Base-by-base conservation (phyloP, 2,888 invertebrate species). In the Limenitis camilla region DNA sequence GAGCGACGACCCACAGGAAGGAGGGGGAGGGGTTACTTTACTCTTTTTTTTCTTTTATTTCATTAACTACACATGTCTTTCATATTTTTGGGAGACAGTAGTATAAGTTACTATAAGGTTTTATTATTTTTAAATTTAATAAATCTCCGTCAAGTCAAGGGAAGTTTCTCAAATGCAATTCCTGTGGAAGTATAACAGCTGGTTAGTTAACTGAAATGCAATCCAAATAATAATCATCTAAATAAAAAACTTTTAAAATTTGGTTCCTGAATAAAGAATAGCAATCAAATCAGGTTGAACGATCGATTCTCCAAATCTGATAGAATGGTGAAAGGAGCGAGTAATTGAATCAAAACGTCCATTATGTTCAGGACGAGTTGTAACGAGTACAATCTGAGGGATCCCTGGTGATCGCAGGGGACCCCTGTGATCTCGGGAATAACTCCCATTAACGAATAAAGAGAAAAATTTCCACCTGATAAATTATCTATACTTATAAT, bases 281-380 rank as follows among this genome's bases (percentile, higher is more conserved):
- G n/a, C n/a, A n/a, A n/a, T n/a, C n/a, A n/a, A 19, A 19, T 19
- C 19, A 19, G 3, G 1, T 8, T 9, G 35, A n/a, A 45, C 4
- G 6, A 41, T 31, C 19, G 31, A 8, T 19, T n/a, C 9, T 40
- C 36, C 44, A 42, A 68, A 69, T 67, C 63, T 69, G 73, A 75
- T 75, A 68, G 56, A 61, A 59, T 67, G 62, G 53, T 75, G 73
- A 80, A 78, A 76, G 70, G 76, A 68, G 69, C 70, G 65, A 69
- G 70, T 73, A 76, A 79, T 80, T 76, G 76, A 78, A 80, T 80
- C 79, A 75, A 55, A 65, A 61, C 69, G 73, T 71, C 79, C 74
- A 79, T 81, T 79, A 78, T 71, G 67, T 68, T 55, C 65, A 66
- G 45, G 73, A 69, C 71, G 73, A 72, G 73, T 65, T 72, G 66